Evolutionary conservation across 1,140 invertebrate species (phyloP), one percentile per base, ranked within the genome.

Genomic region (Mamestra configurata): DNA sequence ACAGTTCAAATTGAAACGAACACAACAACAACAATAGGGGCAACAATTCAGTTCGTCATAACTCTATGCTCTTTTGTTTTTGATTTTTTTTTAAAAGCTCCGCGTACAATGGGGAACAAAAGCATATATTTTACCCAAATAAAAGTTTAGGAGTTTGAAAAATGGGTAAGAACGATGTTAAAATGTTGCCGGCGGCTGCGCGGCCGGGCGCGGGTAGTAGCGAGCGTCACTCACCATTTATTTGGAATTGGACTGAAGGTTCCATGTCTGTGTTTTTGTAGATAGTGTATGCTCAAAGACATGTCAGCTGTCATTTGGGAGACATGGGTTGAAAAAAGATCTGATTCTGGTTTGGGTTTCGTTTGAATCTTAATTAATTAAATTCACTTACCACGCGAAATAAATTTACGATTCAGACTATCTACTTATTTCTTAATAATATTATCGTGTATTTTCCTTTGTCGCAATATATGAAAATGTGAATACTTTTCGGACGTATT

Each of bases 1-100:
- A 68, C 59, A 20, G 8, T 78, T 24, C 24, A 43, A 55, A 55
- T 73, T 73, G 31, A 57, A 55, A 40, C 49, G 51, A 53, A 24
- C 27, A 31, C 49, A 57, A 55, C 37, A 66, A 70, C 59, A 68
- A 78, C 51, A 68, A 68, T 78, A 59, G 61, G 31, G 66, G 15
- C 27, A 68, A 27, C 46, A 68, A 55, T 78, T 55, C 31, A 40
- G 49, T 37, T 70, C 61, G 46, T 53, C 49, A 55, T 68, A 40
- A 78, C 61, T 66, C 31, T 55, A 43, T 57, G 49, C 61, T 53
- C 75, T 51, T 77, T 78, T 78, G 76, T 78, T 51, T 77, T 66
- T 24, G 10, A 15, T 37, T 57, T 35, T 10, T 72, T 75, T 76
- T 64, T 22, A 70, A 66, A 77, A 78, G 22, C 27, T 22, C 76